These are phyloP conservation scores for Matsumurasca onukii DNA, from an alignment of 1,140 invertebrate species.

Conservation along the genomic window DNA sequence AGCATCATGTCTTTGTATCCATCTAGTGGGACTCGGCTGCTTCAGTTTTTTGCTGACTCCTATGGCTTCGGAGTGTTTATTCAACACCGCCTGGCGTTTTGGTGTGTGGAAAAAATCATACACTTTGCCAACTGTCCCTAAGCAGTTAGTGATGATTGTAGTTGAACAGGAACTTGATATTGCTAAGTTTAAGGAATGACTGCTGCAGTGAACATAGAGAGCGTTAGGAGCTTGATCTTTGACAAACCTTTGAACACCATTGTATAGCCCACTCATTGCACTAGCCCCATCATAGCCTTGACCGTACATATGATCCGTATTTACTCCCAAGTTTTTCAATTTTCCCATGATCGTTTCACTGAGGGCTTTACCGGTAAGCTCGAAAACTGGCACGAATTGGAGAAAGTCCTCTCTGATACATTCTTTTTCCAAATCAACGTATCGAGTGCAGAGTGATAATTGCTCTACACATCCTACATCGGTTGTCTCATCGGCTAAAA, in stretches of 20 bases:
- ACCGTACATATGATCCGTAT: not conserved
- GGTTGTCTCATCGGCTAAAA: conserved; percentile 7
- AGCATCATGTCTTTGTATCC: conserved; percentile 27
- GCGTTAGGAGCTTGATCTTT: conserved; percentile 15
- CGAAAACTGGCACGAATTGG: not conserved
- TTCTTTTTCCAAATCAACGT: not conserved
- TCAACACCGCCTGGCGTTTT: conserved; percentile 11
- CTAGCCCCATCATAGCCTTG: conserved; percentile 7
- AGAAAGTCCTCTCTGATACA: conserved; percentile 11
- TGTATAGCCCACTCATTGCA: not conserved
- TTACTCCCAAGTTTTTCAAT: conserved; percentile 1
- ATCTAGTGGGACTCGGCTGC: conserved; percentile 16
- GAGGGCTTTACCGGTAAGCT: conserved; percentile 3
- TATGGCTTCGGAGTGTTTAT: not conserved
- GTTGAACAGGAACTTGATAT: not conserved
- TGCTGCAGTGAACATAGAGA: conserved; percentile 14
- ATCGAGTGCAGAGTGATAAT: conserved; percentile 1
- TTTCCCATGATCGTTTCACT: not conserved
- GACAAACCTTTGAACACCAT: not conserved
- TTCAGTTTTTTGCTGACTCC: not conserved
- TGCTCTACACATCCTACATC: not conserved
- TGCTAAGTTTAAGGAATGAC: conserved; percentile 12
- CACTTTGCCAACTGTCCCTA: not conserved
- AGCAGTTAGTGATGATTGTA: conserved; percentile 1
- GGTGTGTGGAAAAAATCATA: conserved; percentile 17